Base-by-base conservation (phyloP, 2,113 vertebrate genomes). In the Pseudorectes ferrugineus region DNA sequence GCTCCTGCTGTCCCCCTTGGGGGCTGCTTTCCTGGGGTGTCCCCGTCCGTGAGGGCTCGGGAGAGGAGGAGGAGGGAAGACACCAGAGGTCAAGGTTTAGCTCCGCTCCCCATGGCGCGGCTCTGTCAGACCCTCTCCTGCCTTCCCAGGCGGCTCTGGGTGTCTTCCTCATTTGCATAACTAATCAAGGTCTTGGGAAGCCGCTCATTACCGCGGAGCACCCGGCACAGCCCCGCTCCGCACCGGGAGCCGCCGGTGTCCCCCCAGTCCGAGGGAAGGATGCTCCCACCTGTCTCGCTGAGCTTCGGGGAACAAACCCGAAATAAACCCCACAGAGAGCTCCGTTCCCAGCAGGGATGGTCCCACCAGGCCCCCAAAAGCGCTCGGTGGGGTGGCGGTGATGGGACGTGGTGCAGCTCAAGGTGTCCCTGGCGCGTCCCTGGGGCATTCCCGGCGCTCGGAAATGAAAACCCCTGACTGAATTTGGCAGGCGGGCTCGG, bases 91-190 rank as follows among this genome's bases (percentile, higher is more conserved):
- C 1, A 33, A 73, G 40, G 40, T 55, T 57, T 58, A 2, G 2
- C 43, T 67, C n/a, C 0, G 4, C 11, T 29, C 25, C 33, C 19
- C 5, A 0, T 54, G 65, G 43, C 4, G 0, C 1, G 3, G 40
- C 5, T 0, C 21, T 1, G 17, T 9, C 2, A 3, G 58, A 65
- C 31, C 36, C 59, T 61, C 26, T 73, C 45, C 35, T 7, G 10
- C 45, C 35, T 20, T 80, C 38, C 35, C 52, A 2, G 1, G 29
- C 2, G 2, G 51, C 40, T 70, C 79, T 18, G 5, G 9, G 15
- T 36, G 54, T 35, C 25, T 46, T 67, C 24, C 3, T 38, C 54
- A 61, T 80, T 80, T 61, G 67, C 82, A 91, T 74, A 74, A 49
- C 10, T 80, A 80, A 91, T 74, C 22, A 80, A 33, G 11, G 4